These are phyloP conservation scores for Telmatherina bonti DNA, from an alignment of 2,797 vertebrate species.

Conservation along the genomic window DNA sequence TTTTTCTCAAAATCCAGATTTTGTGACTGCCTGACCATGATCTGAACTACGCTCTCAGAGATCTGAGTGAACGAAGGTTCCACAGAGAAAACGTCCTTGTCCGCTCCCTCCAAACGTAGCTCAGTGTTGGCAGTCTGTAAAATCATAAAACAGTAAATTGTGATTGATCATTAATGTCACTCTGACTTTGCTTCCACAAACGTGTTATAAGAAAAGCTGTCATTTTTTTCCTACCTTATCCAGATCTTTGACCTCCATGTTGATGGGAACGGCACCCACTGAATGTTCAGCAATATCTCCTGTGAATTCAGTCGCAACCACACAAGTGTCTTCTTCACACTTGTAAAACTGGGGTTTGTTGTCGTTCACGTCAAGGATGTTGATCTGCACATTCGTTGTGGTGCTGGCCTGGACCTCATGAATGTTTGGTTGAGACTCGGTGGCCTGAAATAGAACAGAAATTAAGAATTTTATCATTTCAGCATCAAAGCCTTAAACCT, in stretches of 20 bases:
- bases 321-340: constrained; percentile 79
- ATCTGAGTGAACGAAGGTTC: constrained; percentile 61
- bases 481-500: not conserved
- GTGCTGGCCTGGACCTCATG: constrained; percentile 64
- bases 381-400: constrained; percentile 78
- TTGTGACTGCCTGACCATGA: constrained; percentile 78
- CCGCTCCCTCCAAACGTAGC: constrained; percentile 78
- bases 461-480: not conserved
- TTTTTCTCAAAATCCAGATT: constrained; percentile 88
- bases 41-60: constrained; percentile 79
- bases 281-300: constrained; percentile 86
- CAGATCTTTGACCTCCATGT: constrained; percentile 84
- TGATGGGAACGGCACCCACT: constrained; percentile 76
- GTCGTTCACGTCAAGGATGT: constrained; percentile 89
- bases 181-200: not conserved
- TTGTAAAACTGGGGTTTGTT: constrained; percentile 88
- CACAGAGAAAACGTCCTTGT: constrained; percentile 84
- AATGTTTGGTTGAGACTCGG: constrained; percentile 79
- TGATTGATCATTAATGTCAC: not conserved
- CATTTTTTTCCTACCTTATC: constrained; percentile 83
- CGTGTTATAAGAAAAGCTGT: not conserved
- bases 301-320: constrained; percentile 66
- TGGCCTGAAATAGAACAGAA: constrained; percentile 80
- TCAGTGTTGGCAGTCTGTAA: constrained; percentile 81
- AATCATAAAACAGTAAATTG: constrained; percentile 2